phyloP scores from a whole-genome alignment of 2,113 vertebrate species.

The Cyanocitta stelleri region DNA sequence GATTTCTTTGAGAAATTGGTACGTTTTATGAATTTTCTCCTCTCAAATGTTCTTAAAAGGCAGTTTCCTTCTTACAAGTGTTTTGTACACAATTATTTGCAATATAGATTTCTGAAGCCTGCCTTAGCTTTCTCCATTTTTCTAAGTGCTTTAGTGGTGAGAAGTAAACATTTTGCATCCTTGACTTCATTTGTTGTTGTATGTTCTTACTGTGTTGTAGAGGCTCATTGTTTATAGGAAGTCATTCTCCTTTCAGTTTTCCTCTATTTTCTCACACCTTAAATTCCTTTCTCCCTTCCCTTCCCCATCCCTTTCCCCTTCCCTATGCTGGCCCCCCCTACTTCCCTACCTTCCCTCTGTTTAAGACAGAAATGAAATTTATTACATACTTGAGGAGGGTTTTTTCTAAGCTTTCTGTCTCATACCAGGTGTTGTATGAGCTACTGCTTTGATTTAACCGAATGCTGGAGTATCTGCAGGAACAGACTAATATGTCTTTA shows the following conservation, averaged over 20 bases:
- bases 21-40: neutral
- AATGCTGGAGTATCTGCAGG: slow-evolving; percentile 2
- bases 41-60: neutral
- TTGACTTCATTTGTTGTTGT: neutral
- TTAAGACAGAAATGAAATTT: slow-evolving; percentile 15
- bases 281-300: neutral
- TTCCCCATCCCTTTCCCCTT: neutral
- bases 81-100: neutral
- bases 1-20: neutral
- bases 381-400: neutral
- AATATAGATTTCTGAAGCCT: neutral
- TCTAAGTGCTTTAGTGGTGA: neutral
- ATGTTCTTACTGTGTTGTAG: neutral
- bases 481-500: neutral
- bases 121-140: neutral
- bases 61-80: neutral
- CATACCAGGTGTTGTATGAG: slow-evolving; percentile 12
- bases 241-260: neutral
- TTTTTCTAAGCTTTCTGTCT: slow-evolving; percentile 35
- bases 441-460: slow-evolving; percentile 36
- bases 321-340: neutral
- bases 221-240: neutral
- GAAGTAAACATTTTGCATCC: neutral
- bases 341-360: neutral
- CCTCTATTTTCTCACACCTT: neutral